phyloP scores from a whole-genome alignment of 1,140 invertebrate genomes.

The Gonioctena quinquepunctata region DNA sequence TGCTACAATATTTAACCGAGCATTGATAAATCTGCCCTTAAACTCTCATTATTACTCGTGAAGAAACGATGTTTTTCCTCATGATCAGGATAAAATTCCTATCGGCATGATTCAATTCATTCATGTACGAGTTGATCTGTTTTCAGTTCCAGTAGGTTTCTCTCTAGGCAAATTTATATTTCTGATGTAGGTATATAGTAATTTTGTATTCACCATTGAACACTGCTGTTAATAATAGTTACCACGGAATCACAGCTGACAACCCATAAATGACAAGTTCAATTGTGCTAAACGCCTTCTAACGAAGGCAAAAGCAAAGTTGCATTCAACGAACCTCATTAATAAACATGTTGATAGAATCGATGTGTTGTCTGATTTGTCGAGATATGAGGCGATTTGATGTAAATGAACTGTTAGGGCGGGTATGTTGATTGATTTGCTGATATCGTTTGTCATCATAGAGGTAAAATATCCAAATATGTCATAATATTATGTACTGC shows the following conservation, averaged over 20 bases:
- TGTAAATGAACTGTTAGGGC: background rate
- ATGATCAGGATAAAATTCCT: too few relatives aligned
- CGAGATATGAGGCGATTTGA: background rate
- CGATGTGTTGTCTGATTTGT: conserved; percentile 1
- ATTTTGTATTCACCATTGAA: background rate
- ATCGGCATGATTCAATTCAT: too few relatives aligned
- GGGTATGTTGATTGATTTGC: background rate
- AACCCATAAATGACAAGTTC: background rate
- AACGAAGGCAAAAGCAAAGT: background rate
- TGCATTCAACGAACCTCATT: background rate
- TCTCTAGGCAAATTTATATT: too few relatives aligned
- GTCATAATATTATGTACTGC: too few relatives aligned
- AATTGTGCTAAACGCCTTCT: background rate
- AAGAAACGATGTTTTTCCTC: too few relatives aligned
- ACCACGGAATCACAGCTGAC: background rate
- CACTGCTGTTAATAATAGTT: background rate
- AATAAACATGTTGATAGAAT: background rate
- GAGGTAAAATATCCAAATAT: too few relatives aligned
- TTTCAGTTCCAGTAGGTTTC: too few relatives aligned
- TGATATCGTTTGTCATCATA: conserved; percentile 3
- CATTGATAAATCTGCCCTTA: too few relatives aligned
- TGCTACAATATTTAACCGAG: too few relatives aligned
- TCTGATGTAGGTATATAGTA: too few relatives aligned
- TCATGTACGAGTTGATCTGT: too few relatives aligned
- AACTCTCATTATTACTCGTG: too few relatives aligned